Percentiles rank a stretch among this genome's conserved stretches.
Evolutionary conservation across 1,140 invertebrate genomes (phyloP).

Genomic region (Listronotus oregonensis): DNA sequence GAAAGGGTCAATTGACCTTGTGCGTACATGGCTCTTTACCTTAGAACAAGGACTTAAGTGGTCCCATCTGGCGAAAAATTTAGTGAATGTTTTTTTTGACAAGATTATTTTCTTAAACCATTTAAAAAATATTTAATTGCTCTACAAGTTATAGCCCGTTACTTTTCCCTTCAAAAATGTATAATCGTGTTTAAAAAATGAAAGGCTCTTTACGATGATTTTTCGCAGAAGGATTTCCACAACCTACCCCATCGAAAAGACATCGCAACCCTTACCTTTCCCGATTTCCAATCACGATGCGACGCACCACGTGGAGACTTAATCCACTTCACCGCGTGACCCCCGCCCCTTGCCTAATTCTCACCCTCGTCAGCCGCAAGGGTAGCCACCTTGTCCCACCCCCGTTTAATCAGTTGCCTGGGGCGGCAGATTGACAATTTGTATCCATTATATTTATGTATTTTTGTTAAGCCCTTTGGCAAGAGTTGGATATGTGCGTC

Average conservation of each 20-base stretch:
- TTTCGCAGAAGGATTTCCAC: neutral
- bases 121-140: too few relatives aligned
- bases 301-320: constrained; percentile 11
- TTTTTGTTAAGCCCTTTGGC: constrained; percentile 37
- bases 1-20: too few relatives aligned
- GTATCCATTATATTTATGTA: constrained; percentile 55
- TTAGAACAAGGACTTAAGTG: too few relatives aligned
- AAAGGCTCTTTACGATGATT: too few relatives aligned
- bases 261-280: too few relatives aligned
- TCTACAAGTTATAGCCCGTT: too few relatives aligned
- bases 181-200: too few relatives aligned
- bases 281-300: constrained; percentile 2
- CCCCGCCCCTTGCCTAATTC: constrained; percentile 18
- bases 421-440: constrained; percentile 53
- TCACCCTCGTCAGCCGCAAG: constrained; percentile 7
- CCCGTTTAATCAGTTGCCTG: constrained; percentile 44
- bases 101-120: too few relatives aligned
- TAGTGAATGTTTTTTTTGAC: too few relatives aligned
- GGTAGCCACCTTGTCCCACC: constrained; percentile 4
- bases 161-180: too few relatives aligned
- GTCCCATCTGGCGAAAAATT: too few relatives aligned
- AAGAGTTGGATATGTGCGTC: constrained; percentile 11
- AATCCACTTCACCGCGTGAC: constrained; percentile 25
- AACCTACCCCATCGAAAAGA: constrained; percentile 3
- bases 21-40: too few relatives aligned